A percentile compares a stretch with the other conserved stretches of the same genome.
These are phyloP conservation scores for Leucosticte australis DNA, from an alignment of 2,113 vertebrate genomes.

Conservation along the genomic window DNA sequence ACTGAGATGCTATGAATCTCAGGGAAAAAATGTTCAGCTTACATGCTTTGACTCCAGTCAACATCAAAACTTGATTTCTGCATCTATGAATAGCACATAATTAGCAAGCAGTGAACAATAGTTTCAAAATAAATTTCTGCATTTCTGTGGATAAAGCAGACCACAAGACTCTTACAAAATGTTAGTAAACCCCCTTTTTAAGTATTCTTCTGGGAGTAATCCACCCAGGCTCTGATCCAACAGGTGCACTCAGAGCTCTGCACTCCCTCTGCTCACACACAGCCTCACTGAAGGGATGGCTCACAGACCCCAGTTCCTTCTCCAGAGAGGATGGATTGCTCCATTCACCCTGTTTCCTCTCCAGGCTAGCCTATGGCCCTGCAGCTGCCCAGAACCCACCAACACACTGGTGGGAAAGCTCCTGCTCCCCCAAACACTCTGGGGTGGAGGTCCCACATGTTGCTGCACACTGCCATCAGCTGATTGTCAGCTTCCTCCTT, in stretches of 20 bases:
- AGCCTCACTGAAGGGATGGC: not conserved
- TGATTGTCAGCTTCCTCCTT: not conserved
- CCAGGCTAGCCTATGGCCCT: fast-evolving
- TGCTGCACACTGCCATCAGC: not conserved
- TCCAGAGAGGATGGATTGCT: not conserved
- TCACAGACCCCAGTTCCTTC: not conserved
- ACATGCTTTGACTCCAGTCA: not conserved
- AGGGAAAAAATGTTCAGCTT: not conserved
- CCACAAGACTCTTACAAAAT: not conserved
- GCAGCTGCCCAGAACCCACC: not conserved
- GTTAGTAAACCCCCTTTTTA: not conserved
- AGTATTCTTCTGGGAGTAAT: not conserved
- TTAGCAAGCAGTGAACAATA: not conserved
- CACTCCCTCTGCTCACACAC: not conserved
- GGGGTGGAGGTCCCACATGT: fast-evolving
- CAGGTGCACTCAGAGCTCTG: not conserved
- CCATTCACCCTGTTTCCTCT: not conserved
- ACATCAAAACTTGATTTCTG: not conserved
- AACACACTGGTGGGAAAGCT: not conserved
- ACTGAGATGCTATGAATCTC: not conserved
- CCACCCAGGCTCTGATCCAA: not conserved
- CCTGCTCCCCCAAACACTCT: fast-evolving
- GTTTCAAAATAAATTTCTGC: not conserved
- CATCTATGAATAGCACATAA: not conserved
- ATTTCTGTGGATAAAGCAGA: not conserved